Evolutionary conservation across 2,888 invertebrate genomes (phyloP).

Genomic region (Chalcosyrphus nemorum): DNA sequence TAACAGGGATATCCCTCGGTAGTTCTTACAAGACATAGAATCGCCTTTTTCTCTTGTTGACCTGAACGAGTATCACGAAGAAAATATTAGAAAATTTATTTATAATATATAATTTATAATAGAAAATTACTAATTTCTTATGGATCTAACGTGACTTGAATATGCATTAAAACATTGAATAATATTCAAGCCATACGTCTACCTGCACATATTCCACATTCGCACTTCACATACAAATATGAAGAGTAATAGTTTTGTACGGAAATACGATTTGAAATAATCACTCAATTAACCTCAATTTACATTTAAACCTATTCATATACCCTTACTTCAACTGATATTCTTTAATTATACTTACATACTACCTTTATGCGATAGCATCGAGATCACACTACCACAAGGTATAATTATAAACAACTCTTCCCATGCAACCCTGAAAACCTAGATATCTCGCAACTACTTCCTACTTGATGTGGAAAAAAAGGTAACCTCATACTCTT

Average conservation of each 20-base stretch:
- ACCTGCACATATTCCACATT: neutral
- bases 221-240: slow-evolving; percentile 32
- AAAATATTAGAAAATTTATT: too few species aligned
- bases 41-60: too few species aligned
- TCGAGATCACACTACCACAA: slow-evolving; percentile 13
- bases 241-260: too few species aligned
- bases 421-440: slow-evolving; percentile 18
- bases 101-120: too few species aligned
- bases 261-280: slow-evolving; percentile 11
- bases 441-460: neutral
- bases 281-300: neutral
- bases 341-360: slow-evolving; percentile 3
- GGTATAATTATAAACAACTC: slow-evolving; percentile 15
- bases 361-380: neutral
- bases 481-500: neutral
- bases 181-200: neutral
- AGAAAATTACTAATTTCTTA: too few species aligned
- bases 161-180: neutral
- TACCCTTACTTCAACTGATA: slow-evolving; percentile 15
- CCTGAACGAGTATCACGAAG: too few species aligned
- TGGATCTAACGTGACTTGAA: slow-evolving; percentile 14
- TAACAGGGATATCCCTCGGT: too few species aligned
- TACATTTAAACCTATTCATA: neutral
- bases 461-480: neutral
- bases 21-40: too few species aligned